Base-by-base conservation (phyloP, 2,797 vertebrate genomes). In the Sebastes alutus region DNA sequence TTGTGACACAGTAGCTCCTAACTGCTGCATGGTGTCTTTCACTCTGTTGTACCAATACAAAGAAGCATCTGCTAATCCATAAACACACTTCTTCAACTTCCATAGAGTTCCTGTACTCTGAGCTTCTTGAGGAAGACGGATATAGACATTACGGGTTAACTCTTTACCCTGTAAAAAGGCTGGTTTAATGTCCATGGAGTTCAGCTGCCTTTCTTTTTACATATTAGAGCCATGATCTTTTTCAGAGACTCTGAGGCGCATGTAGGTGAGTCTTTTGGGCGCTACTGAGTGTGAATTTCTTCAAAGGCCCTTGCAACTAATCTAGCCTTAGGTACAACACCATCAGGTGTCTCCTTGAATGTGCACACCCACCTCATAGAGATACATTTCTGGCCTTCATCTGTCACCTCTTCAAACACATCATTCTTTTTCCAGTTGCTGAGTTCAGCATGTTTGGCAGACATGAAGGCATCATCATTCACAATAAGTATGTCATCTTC, bases 371-470 rank as follows among this genome's bases (percentile, higher is more conserved):
- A 42, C 38, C 38, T 42, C 14, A 8, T 56, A 27, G 49, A 65
- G 16, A 30, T 16, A 18, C 77, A 60, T 23, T 84, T 82, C 66
- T 78, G 78, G 20, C 67, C 66, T 77, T 76, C 38, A 33, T 82
- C 65, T 56, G 23, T 23, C 23, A 23, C 23, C 23, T 23, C 23
- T 23, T 23, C 23, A 23, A 23, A 23, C 23, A 23, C 23, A 23
- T 23, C 23, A 23, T 23, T 23, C 23, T 23, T 23, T 23, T 23
- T 23, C 23, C 23, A 23, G 23, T 23, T 23, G 23, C 23, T 23
- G 23, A 23, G 23, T 23, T 23, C 23, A 23, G 23, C 23, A 23
- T 23, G 23, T 23, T 23, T 23, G 23, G 23, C 23, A 23, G 23
- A 23, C 23, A 23, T 23, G 2, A 23, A 23, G 23, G 23, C 23